Base-by-base conservation (phyloP, 2,797 vertebrate genomes). In the Arrhamphus sclerolepis region DNA sequence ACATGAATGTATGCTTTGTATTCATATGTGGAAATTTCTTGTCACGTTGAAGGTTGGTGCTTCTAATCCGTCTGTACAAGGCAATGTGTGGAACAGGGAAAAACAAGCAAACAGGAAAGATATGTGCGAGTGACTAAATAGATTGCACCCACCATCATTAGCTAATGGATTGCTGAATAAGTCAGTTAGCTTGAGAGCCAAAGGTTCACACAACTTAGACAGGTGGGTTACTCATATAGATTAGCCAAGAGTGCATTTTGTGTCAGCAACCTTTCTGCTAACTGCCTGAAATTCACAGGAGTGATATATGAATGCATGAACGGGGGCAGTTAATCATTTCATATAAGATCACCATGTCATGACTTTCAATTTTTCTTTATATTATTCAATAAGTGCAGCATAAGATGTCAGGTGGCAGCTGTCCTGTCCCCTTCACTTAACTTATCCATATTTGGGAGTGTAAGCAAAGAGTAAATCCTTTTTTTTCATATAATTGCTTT, bases 151-250 rank as follows among this genome's bases (percentile, higher is more conserved):
- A 67, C 72, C 51, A 46, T 85, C 82, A 91, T 91, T 88, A 90
- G 87, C 85, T 90, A 90, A 91, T 91, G 87, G 81, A 89, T 71
- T 87, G 84, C 80, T 84, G 77, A 87, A 78, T 84, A 78, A 89
- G 84, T 80, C 64, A 60, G 61, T 55, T 67, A 42, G 77, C 47
- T 49, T 60, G 16, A 77, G 56, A 77, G 83, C 82, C 83, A 87
- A 81, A 76, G 62, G 66, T 66, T 5, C 58, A 72, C 56, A 50
- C 70, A 68, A 54, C 59, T 82, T 62, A 69, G 56, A 65, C 61
- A 59, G 28, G 85, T 70, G 58, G 64, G 58, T 70, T 72, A 24
- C 64, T 62, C 31, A 22, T 66, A 76, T 66, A 66, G 50, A 79
- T 66, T 62, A 71, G 79, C 64, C 46, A 34, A 24, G 17, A 46